Conservation (phyloP, 2,888 invertebrate genomes). For the Ornithoptera alexandrae region DNA sequence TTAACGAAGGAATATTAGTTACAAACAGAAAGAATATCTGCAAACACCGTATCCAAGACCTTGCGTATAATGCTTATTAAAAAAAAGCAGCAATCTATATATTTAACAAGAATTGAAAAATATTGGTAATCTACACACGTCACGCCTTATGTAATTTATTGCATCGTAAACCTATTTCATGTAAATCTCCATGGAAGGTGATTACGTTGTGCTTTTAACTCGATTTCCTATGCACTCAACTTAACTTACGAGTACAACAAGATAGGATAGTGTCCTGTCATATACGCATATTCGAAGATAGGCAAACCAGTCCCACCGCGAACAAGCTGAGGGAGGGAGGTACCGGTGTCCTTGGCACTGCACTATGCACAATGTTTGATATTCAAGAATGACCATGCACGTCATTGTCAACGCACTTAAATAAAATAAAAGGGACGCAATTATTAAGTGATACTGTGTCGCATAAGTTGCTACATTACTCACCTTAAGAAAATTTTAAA, state of each 20-base stretch:
- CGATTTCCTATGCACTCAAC: constrained; percentile 54
- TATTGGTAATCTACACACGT: too few relatives aligned
- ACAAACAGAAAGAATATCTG: too few relatives aligned
- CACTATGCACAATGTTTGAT: constrained; percentile 6
- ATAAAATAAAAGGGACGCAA: too few relatives aligned
- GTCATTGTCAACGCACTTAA: too few relatives aligned
- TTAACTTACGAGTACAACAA: constrained; percentile 47
- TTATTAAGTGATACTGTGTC: too few relatives aligned
- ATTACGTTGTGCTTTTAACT: constrained; percentile 29
- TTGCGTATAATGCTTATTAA: too few relatives aligned
- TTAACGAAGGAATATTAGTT: too few relatives aligned
- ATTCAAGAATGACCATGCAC: constrained; percentile 8
- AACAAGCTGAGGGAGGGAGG: constrained; percentile 7
- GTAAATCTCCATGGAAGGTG: background rate
- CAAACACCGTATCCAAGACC: too few relatives aligned
- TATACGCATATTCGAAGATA: constrained; percentile 35
- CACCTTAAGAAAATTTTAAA: too few relatives aligned
- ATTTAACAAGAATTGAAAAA: too few relatives aligned
- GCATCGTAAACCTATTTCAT: constrained; percentile 31
- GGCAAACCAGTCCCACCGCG: constrained; percentile 32
- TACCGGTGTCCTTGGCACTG: constrained; percentile 29
- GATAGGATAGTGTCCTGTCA: constrained; percentile 24
- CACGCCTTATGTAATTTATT: constrained; percentile 16
- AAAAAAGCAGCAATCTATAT: too few relatives aligned
- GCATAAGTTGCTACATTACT: too few relatives aligned